A percentile compares a stretch with the other conserved stretches of the same genome.
Conservation (phyloP, 2,113 vertebrate genomes). For the Odocoileus hemionus region DNA sequence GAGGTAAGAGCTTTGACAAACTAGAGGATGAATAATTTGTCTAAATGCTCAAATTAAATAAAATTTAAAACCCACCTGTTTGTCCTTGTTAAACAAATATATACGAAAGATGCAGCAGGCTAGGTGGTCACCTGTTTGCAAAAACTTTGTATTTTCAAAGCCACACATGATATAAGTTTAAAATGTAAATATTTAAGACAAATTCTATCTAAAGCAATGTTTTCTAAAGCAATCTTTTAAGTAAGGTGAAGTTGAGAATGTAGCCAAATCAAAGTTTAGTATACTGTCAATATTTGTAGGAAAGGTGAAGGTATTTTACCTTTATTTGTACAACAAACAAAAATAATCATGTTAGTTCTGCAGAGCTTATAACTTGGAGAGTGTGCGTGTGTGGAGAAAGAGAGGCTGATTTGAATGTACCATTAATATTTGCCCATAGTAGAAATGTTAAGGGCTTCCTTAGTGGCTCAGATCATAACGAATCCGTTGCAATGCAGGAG, state of each 20-base stretch:
- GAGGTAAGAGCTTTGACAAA: neutral
- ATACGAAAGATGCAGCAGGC: neutral
- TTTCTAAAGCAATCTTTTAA: neutral
- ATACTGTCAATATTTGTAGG: neutral
- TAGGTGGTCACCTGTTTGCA: neutral
- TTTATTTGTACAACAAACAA: neutral
- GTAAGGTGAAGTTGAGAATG: neutral
- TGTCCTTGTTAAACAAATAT: neutral
- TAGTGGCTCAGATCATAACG: neutral
- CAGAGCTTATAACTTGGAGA: neutral
- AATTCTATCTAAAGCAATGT: neutral
- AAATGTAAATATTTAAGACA: neutral
- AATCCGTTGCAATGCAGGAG: neutral
- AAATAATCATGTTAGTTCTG: neutral
- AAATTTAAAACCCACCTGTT: neutral
- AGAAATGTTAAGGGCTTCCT: neutral
- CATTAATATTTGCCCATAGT: neutral
- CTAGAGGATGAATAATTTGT: neutral
- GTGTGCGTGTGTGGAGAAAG: neutral
- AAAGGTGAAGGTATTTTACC: neutral
- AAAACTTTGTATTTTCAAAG: neutral
- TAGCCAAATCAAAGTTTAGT: neutral
- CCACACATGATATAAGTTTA: neutral
- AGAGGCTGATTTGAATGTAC: neutral
- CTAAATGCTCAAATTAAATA: neutral